Conservation (phyloP, 2,113 vertebrate species). For the Eubucco bourcierii region DNA sequence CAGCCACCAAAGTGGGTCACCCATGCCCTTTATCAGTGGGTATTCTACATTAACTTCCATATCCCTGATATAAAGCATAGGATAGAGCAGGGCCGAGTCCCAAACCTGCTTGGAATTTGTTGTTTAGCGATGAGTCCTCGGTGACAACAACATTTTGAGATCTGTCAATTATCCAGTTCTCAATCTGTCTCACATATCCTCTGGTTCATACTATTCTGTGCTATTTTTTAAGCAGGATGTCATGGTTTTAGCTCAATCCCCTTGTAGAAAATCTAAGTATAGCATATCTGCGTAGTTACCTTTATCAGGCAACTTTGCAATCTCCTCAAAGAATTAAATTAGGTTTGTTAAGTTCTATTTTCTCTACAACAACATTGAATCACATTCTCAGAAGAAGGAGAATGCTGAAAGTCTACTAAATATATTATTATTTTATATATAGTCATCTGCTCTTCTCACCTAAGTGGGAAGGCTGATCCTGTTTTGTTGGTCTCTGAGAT, state of each 20-base stretch:
- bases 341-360: conserved; percentile 53
- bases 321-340: conserved; percentile 52
- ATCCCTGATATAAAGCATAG: rapidly evolving
- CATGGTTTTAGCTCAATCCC: conserved; percentile 60
- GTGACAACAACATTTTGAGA: conserved; percentile 56
- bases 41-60: neutral
- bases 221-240: conserved; percentile 62
- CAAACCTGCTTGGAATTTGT: conserved; percentile 16
- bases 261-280: conserved; percentile 59
- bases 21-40: neutral
- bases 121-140: conserved; percentile 14
- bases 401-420: neutral
- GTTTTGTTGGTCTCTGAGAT: neutral
- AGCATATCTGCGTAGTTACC: conserved; percentile 64
- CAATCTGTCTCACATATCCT: conserved; percentile 53
- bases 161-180: conserved; percentile 61
- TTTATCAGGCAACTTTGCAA: conserved; percentile 57
- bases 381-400: conserved; percentile 12
- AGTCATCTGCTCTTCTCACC: neutral
- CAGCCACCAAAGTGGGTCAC: neutral
- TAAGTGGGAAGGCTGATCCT: neutral
- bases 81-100: neutral
- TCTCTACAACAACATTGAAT: conserved; percentile 52
- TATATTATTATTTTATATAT: neutral
- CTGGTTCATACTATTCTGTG: conserved; percentile 53